Conservation (phyloP, 2,797 vertebrate species). For the Anguilla megastoma region DNA sequence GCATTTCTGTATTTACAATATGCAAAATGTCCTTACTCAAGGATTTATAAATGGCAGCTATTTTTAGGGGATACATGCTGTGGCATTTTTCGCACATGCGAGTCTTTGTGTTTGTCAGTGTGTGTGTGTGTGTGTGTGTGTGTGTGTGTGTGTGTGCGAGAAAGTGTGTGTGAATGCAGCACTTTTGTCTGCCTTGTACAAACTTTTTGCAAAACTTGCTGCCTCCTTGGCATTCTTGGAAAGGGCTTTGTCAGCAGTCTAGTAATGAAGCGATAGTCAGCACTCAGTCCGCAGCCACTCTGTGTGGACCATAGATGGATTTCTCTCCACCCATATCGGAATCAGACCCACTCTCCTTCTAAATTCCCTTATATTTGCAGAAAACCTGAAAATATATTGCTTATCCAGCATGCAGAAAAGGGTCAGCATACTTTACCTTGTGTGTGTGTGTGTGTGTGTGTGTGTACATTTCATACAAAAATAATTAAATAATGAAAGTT, state of each 20-base stretch:
- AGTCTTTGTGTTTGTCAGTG: not conserved
- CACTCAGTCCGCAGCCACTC: constrained; percentile 16
- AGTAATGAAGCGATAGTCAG: constrained; percentile 17
- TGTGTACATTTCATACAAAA: not conserved
- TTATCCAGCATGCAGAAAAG: not conserved
- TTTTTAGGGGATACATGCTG: not conserved
- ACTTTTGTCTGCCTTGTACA: constrained; percentile 19
- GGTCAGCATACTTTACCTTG: not conserved
- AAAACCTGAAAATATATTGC: not conserved
- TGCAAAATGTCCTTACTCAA: not conserved
- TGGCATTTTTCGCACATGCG: not conserved
- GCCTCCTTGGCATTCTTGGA: not conserved
- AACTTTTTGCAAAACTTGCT: not conserved
- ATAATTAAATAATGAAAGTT: constrained; percentile 17
- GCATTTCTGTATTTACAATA: not conserved
- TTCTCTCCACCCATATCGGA: not conserved
- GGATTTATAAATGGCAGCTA: not conserved
- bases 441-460: not conserved
- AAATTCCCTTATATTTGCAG: not conserved
- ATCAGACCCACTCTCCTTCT: not conserved
- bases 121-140: constrained; percentile 19
- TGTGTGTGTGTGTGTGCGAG: not conserved
- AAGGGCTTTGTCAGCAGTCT: constrained; percentile 17
- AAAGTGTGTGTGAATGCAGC: constrained; percentile 18
- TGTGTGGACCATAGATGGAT: not conserved